phyloP scores from a whole-genome alignment of 2,113 vertebrate genomes.

The Rhinichthys klamathensis region DNA sequence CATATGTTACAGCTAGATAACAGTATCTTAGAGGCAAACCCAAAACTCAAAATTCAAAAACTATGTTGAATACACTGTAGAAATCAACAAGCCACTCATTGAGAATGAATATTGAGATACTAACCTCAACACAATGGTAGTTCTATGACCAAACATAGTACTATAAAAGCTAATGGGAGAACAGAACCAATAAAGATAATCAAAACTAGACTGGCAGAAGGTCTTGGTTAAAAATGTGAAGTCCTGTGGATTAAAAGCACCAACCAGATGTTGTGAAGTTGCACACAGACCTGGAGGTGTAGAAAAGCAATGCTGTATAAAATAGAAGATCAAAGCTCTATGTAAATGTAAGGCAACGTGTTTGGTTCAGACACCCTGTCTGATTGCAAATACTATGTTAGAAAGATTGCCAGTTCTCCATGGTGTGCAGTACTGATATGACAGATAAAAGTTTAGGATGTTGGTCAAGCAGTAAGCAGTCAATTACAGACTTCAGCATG shows the following conservation, averaged over 20 bases:
- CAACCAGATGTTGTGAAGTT: background rate
- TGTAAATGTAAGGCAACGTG: conserved; percentile 6
- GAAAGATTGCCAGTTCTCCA: conserved; percentile 16
- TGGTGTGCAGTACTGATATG: conserved; percentile 20
- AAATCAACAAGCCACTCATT: background rate
- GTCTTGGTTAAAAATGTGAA: background rate
- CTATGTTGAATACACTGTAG: background rate
- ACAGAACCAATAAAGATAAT: background rate
- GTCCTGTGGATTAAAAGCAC: background rate
- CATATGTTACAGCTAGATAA: background rate
- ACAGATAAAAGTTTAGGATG: conserved; percentile 28
- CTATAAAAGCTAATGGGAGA: background rate
- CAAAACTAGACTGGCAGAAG: background rate
- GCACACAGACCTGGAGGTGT: background rate
- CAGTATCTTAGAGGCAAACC: background rate
- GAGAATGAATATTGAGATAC: background rate
- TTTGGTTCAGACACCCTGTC: background rate
- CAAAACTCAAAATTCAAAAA: background rate
- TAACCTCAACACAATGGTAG: background rate
- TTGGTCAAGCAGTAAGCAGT: conserved; percentile 43
- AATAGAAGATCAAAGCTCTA: conserved; percentile 32
- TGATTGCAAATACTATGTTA: background rate
- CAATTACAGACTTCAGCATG: conserved; percentile 46
- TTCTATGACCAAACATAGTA: background rate
- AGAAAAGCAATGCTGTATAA: conserved; percentile 4